These are phyloP conservation scores for Carabus problematicus DNA, from an alignment of 2,888 invertebrate genomes.

Conservation along the genomic window DNA sequence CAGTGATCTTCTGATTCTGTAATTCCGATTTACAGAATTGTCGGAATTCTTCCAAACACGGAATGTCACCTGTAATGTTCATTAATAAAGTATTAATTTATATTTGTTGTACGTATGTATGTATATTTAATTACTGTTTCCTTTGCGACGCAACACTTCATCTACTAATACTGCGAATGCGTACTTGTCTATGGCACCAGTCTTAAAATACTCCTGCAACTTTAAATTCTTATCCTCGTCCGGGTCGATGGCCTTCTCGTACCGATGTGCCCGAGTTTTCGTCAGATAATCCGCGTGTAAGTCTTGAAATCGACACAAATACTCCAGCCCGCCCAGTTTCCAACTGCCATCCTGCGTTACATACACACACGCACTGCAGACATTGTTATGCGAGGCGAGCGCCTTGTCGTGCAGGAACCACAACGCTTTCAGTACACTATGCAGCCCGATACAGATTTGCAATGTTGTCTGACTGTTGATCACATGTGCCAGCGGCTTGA, in stretches of 20 bases:
- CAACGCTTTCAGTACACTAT: slow-evolving; percentile 80
- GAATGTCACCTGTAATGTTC: slow-evolving; percentile 68
- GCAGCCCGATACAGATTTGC: slow-evolving; percentile 82
- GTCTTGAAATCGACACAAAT: slow-evolving; percentile 73
- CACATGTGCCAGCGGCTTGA: slow-evolving; percentile 75
- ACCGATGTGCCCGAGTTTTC: slow-evolving; percentile 70
- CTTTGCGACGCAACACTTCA: slow-evolving; percentile 71
- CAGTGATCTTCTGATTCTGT: slow-evolving; percentile 69
- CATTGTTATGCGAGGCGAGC: slow-evolving; percentile 81
- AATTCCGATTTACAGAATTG: slow-evolving; percentile 73
- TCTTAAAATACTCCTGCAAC: slow-evolving; percentile 57
- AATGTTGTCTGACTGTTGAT: slow-evolving; percentile 72
- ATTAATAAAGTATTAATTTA: slow-evolving; percentile 1
- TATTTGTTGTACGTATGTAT: too few relatives aligned
- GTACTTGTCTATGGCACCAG: slow-evolving; percentile 75
- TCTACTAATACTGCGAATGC: slow-evolving; percentile 78
- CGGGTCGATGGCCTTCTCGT: slow-evolving; percentile 75
- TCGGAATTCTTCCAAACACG: slow-evolving; percentile 72
- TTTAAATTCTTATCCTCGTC: slow-evolving; percentile 67
- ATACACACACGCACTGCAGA: slow-evolving; percentile 80
- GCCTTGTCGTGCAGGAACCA: slow-evolving; percentile 87
- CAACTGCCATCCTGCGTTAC: slow-evolving; percentile 84
- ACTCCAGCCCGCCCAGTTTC: slow-evolving; percentile 88
- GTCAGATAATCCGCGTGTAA: slow-evolving; percentile 70
- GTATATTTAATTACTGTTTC: slow-evolving; percentile 25